phyloP scores from a whole-genome alignment of 2,888 invertebrate genomes.

The Phymatocera aterrima region DNA sequence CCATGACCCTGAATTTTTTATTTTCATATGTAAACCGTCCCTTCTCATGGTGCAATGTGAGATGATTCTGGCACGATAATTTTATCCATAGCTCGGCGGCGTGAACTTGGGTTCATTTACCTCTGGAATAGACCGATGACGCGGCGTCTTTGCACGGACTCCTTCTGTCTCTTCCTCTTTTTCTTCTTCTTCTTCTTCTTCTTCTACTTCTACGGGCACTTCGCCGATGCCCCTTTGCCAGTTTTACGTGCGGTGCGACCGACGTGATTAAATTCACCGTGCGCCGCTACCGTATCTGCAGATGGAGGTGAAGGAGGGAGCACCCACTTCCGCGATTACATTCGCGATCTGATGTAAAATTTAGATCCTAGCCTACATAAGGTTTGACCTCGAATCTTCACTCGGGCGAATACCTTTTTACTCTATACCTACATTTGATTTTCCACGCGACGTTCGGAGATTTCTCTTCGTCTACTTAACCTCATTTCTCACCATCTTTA shows the following conservation, averaged over 20 bases:
- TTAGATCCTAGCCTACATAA: constrained; percentile 35
- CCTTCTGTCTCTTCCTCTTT: not conserved
- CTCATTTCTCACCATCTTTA: not conserved
- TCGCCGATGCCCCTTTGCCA: constrained; percentile 15
- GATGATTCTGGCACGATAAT: constrained; percentile 10
- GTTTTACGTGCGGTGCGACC: constrained; percentile 44
- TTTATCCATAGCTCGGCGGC: constrained; percentile 23
- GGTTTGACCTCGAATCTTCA: constrained; percentile 40
- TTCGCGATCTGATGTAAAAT: constrained; percentile 46
- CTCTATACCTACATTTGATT: constrained; percentile 35
- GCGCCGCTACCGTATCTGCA: constrained; percentile 37
- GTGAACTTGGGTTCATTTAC: constrained; percentile 39
- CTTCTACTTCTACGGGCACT: constrained; percentile 15
- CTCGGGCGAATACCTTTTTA: constrained; percentile 26
- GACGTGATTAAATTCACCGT: constrained; percentile 43
- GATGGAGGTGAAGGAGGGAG: constrained; percentile 14
- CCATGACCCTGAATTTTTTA: not conserved
- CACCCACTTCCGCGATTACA: constrained; percentile 45
- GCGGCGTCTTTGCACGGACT: constrained; percentile 37
- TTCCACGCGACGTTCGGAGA: not conserved
- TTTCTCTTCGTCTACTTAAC: not conserved
- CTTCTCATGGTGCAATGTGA: constrained; percentile 17
- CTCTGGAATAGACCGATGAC: constrained; percentile 31
- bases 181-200: constrained; percentile 20
- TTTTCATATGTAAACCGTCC: constrained; percentile 13